These are phyloP conservation scores for Seira musarum DNA, from an alignment of 2,888 invertebrate genomes.

Conservation along the genomic window DNA sequence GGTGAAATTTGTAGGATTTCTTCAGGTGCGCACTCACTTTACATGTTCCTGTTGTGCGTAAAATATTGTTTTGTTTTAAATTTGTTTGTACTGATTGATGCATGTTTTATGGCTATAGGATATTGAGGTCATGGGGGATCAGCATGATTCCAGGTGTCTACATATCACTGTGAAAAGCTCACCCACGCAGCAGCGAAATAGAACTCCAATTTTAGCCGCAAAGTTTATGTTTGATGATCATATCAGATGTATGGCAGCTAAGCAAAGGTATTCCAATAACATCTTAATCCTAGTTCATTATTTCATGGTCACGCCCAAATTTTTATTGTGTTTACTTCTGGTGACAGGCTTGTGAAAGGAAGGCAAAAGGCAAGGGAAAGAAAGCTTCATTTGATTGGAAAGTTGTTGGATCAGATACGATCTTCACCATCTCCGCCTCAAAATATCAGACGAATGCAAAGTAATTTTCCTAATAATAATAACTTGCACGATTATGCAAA, in stretches of 20 bases:
- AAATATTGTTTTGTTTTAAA: not conserved
- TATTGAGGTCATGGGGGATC: slow-evolving; percentile 95
- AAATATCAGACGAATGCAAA: slow-evolving; percentile 60
- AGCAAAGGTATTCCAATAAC: slow-evolving; percentile 82
- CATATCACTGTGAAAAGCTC: slow-evolving; percentile 91
- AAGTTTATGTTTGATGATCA: slow-evolving; percentile 99
- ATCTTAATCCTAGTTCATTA: slow-evolving; percentile 20
- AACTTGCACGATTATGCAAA: too few species aligned
- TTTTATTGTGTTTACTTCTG: not conserved
- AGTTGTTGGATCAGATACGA: slow-evolving; percentile 84
- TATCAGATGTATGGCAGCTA: slow-evolving; percentile 99
- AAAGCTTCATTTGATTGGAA: slow-evolving; percentile 97
- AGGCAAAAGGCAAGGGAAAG: slow-evolving; percentile 95
- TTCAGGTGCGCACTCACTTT: slow-evolving; percentile 75
- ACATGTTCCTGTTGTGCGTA: slow-evolving; percentile 19
- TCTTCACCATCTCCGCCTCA: slow-evolving; percentile 71
- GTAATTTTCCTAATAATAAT: too few species aligned
- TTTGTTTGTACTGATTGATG: not conserved
- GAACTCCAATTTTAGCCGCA: slow-evolving; percentile 85
- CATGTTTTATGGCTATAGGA: slow-evolving; percentile 78
- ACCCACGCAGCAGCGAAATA: slow-evolving; percentile 76
- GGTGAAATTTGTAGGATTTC: slow-evolving; percentile 94
- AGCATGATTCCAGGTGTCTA: slow-evolving; percentile 95
- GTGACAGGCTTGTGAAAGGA: slow-evolving; percentile 78
- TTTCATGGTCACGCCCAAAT: not conserved